Base-by-base conservation (phyloP, 2,113 vertebrate genomes). In the Tamias sibiricus region DNA sequence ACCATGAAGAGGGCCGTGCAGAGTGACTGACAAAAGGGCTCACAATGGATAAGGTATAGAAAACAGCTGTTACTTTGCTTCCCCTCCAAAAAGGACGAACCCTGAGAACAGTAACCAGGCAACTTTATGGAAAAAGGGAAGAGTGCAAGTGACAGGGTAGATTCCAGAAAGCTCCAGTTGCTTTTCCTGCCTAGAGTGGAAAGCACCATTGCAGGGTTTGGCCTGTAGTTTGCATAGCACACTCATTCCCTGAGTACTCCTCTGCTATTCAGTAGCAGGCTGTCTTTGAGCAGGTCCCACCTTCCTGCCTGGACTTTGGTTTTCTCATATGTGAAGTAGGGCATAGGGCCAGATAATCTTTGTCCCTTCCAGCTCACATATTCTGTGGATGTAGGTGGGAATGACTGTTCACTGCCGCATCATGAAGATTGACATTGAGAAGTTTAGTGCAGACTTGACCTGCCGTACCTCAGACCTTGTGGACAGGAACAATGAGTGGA, bases 391-490 rank as follows among this genome's bases (percentile, higher is more conserved):
- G 40, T 97, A 99, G 99, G 99, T 99, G 97, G 99, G 99, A 92
- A 99, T 99, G 99, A 99, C 99, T 0, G 99, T 99, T 88, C 99
- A 99, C 98, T 99, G 99, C 98, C 98, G 99, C 84, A 99, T 99
- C 97, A 99, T 99, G 99, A 99, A 99, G 98, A 99, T 99, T 0
- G 99, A 99, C 98, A 99, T 99, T 0, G 99, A 99, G 96, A 99
- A 99, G 96, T 99, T 99, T 98, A 99, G 99, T 12, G 99, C 99
- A 4, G 99, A 99, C 98, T 99, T 99, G 97, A 99, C 99, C 9
- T 99, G 99, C 97, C 99, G 99, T 86, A 99, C 99, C 5, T 99
- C 99, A 0, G 99, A 99, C 97, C 98, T 99, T 95, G 99, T 99
- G 99, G 99, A 99, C 98, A 99, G 99, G 96, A 99, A 99, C 98